Evolutionary conservation across 2,797 vertebrate genomes (phyloP).

Genomic region (Squalus acanthias): DNA sequence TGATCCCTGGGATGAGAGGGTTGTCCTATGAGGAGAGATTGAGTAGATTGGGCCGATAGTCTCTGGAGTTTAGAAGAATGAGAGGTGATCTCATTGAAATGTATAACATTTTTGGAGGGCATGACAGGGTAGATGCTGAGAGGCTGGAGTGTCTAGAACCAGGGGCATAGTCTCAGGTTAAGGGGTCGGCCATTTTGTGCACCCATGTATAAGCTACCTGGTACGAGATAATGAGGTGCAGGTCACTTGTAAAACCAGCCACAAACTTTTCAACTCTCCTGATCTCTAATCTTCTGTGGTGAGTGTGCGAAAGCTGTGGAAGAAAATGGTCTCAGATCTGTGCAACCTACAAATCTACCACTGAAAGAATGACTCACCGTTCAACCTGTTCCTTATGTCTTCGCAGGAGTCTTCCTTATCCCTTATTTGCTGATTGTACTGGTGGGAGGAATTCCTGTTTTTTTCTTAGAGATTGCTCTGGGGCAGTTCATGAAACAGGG

Average conservation of each 20-base stretch:
- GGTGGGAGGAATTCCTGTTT: constrained; percentile 82
- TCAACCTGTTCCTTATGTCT: too few relatives aligned
- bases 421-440: constrained; percentile 81
- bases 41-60: too few relatives aligned
- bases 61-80: too few relatives aligned
- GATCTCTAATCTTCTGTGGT: background rate
- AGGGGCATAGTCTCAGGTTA: too few relatives aligned
- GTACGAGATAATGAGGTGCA: background rate
- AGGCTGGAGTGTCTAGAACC: too few relatives aligned
- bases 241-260: background rate
- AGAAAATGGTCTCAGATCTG: background rate
- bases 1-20: too few relatives aligned
- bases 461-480: constrained; percentile 84
- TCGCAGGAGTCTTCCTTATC: constrained; percentile 79
- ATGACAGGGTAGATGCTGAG: too few relatives aligned
- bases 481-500: constrained; percentile 92
- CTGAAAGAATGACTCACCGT: background rate
- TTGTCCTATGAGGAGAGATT: too few relatives aligned
- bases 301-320: background rate
- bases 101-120: too few relatives aligned
- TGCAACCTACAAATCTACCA: background rate
- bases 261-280: too few relatives aligned
- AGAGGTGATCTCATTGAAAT: too few relatives aligned
- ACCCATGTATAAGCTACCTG: background rate
- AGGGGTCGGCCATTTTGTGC: background rate